A percentile compares a stretch with the other conserved stretches of the same genome.
These are phyloP conservation scores for Actinia tenebrosa DNA, from an alignment of 64 coral and sea anemone genomes.

Conservation along the genomic window DNA sequence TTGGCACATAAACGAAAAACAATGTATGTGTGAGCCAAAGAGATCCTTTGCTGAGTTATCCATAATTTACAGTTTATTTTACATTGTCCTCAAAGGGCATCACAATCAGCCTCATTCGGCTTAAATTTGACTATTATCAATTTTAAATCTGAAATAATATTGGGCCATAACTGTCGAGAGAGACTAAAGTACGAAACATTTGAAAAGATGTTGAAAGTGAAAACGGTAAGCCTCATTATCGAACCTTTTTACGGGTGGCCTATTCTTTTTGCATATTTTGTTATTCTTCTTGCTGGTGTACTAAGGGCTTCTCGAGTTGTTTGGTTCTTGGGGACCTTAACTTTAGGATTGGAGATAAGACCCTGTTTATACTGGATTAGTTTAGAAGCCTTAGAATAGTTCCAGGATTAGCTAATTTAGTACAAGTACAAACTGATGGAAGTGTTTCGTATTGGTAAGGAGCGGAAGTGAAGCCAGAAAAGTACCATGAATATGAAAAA, in stretches of 20 bases:
- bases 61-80: constrained; percentile 10
- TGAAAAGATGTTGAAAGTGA: not conserved
- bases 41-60: not conserved
- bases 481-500: not conserved
- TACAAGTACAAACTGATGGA: not conserved
- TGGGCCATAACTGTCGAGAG: not conserved
- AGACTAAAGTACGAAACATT: not conserved
- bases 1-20: constrained; percentile 17
- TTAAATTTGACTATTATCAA: not conserved
- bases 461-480: not conserved
- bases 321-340: not conserved
- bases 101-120: not conserved
- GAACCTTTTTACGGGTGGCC: not conserved
- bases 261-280: not conserved
- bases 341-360: not conserved
- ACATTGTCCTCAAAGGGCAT: not conserved
- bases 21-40: constrained; percentile 9
- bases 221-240: constrained; percentile 6
- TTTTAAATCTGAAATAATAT: not conserved
- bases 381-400: not conserved
- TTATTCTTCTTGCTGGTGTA: not conserved
- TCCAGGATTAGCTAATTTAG: not conserved
- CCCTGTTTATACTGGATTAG: not conserved
- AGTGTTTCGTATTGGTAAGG: not conserved
- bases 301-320: not conserved